Evolutionary conservation across 2,113 vertebrate species (phyloP), one percentile per base, ranked within the genome.

Genomic region (Colius striatus): DNA sequence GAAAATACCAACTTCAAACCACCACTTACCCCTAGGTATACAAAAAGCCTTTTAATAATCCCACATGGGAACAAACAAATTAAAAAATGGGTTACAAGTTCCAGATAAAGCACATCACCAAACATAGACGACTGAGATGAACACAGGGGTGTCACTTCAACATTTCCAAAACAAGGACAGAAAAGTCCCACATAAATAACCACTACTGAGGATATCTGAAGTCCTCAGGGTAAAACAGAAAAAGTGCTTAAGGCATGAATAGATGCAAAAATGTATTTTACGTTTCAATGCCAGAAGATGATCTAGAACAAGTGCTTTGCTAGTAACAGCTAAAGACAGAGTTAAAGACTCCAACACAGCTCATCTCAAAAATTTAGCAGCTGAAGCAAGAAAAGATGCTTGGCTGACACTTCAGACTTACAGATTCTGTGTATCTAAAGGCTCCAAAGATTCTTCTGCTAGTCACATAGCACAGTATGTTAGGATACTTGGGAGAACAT

Each of bases 391-490:
- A 72, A 47, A 34, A 90, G 19, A 10, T 22, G 21, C 62, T 45
- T 45, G 45, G 41, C 1, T 20, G 11, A 17, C n/a, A 60, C 32
- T 43, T 57, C 13, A 11, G 12, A 47, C 7, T 5, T 13, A 66
- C 0, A 0, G 9, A 16, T 16, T 73, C 47, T 36, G 11, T 11
- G 21, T 5, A 50, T 11, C 11, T 62, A 48, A 76, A 70, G 27
- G 36, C 47, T 66, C n/a, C 27, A 18, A 81, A 73, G 36, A 50
- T 20, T 65, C 53, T 90, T 38, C 23, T 87, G 20, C 48, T 55
- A 41, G 38, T 60, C 30, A 81, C 15, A 27, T 0, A 67, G 48
- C 34, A 51, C 1, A 76, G 0, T 16, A 34, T 47, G 18, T 79
- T 20, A 82, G 50, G 66, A 79, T 22, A 45, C 29, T 41, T 60